Conservation (phyloP, 2,888 invertebrate species). For the Papilio protenor region DNA sequence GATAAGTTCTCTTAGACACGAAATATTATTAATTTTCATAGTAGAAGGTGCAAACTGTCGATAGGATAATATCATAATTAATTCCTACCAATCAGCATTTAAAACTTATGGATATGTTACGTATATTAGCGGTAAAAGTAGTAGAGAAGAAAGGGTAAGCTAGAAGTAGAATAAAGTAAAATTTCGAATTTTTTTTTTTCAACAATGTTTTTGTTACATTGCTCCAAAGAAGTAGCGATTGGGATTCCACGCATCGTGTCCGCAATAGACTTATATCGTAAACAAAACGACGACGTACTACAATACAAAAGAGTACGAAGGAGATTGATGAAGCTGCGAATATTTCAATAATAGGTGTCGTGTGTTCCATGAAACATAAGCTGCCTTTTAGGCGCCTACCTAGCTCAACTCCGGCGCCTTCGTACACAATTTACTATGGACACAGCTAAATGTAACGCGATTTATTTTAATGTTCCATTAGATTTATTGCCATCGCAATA, state of each 20-base stretch:
- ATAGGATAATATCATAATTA: too few relatives aligned
- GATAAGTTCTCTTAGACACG: too few relatives aligned
- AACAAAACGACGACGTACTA: slow-evolving; percentile 10
- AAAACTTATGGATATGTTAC: too few relatives aligned
- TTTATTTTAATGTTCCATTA: slow-evolving; percentile 56
- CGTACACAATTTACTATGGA: slow-evolving; percentile 30
- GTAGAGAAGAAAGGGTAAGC: too few relatives aligned
- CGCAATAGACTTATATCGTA: slow-evolving; percentile 26
- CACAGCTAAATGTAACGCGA: slow-evolving; percentile 50
- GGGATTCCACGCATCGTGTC: slow-evolving; percentile 6
- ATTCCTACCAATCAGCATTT: too few relatives aligned
- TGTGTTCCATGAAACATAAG: slow-evolving; percentile 41
- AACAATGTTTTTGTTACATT: not conserved
- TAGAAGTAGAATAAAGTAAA: too few relatives aligned
- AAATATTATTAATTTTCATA: too few relatives aligned
- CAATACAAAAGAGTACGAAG: slow-evolving; percentile 22
- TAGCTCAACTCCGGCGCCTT: slow-evolving; percentile 33
- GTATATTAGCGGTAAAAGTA: too few relatives aligned
- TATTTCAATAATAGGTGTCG: slow-evolving; percentile 33
- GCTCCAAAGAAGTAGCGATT: not conserved
- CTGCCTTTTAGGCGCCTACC: slow-evolving; percentile 39
- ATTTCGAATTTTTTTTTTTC: not conserved
- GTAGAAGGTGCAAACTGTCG: too few relatives aligned
- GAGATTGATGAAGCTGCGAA: slow-evolving; percentile 32
- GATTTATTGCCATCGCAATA: slow-evolving; percentile 58